Conservation (phyloP, 2,113 vertebrate species). For the Odocoileus virginianus region DNA sequence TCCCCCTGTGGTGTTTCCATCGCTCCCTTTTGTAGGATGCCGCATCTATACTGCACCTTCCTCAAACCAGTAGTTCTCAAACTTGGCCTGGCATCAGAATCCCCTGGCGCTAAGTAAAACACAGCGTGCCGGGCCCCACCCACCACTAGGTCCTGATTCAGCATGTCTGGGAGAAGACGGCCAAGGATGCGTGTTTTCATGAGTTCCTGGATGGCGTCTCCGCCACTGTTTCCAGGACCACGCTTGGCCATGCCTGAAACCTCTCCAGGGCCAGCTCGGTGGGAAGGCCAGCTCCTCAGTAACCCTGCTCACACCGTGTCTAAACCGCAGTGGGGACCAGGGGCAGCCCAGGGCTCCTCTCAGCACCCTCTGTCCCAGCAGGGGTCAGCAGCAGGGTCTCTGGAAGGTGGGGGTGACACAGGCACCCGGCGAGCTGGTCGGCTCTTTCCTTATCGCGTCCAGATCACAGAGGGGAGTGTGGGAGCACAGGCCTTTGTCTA, state of each 20-base stretch:
- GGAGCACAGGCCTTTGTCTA: not conserved
- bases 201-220: too few species aligned
- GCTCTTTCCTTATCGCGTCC: not conserved
- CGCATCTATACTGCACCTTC: fast-evolving
- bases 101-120: too few species aligned
- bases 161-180: not conserved
- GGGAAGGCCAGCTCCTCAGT: not conserved
- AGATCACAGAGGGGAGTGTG: too few species aligned
- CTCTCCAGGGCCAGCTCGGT: too few species aligned
- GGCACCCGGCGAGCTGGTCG: fast-evolving
- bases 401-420: fast-evolving
- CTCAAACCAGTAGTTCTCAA: not conserved
- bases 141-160: not conserved
- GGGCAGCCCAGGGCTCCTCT: not conserved
- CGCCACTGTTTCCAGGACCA: not conserved
- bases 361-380: not conserved
- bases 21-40: not conserved
- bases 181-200: not conserved
- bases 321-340: not conserved
- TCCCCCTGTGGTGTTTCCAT: not conserved
- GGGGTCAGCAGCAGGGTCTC: not conserved
- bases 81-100: not conserved
- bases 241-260: fast-evolving
- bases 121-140: not conserved
- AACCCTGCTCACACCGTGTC: not conserved